Percentiles rank a stretch among this genome's conserved stretches.
Conservation (phyloP, 2,888 invertebrate genomes). For the Amorpha juglandis region DNA sequence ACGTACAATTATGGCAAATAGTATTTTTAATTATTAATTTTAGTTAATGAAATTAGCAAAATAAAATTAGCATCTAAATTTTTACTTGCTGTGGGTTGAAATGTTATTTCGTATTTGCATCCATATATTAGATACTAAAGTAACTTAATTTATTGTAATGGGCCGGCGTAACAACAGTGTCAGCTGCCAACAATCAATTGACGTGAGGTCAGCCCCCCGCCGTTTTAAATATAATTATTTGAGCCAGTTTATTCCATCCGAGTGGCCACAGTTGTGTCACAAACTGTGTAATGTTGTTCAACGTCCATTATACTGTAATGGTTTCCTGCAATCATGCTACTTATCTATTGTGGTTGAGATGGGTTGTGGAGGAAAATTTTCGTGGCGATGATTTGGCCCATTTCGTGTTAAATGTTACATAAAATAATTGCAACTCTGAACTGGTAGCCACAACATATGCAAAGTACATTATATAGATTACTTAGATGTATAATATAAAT, state of each 20-base stretch:
- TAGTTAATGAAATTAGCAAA: too few relatives aligned
- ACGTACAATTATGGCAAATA: too few relatives aligned
- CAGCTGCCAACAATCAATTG: background rate
- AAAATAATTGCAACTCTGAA: too few relatives aligned
- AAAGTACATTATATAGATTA: too few relatives aligned
- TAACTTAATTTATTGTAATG: too few relatives aligned
- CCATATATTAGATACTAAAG: background rate
- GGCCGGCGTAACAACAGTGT: background rate
- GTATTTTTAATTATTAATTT: too few relatives aligned
- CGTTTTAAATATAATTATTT: background rate
- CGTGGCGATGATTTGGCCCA: background rate
- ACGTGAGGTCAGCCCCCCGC: conserved; percentile 9
- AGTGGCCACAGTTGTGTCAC: conserved; percentile 16
- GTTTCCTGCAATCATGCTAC: conserved; percentile 30
- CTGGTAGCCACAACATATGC: too few relatives aligned
- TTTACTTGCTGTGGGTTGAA: too few relatives aligned
- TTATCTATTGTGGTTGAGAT: conserved; percentile 19
- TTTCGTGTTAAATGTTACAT: background rate
- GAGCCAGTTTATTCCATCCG: conserved; percentile 6
- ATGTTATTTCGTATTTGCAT: too few relatives aligned
- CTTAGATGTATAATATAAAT: too few relatives aligned
- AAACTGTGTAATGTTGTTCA: conserved; percentile 14
- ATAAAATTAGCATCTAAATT: too few relatives aligned
- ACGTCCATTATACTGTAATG: conserved; percentile 25
- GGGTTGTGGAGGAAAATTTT: conserved; percentile 11